A percentile compares a stretch with the other conserved stretches of the same genome.
These are phyloP conservation scores for Cerceris rybyensis DNA, from an alignment of 2,888 invertebrate genomes.

Conservation along the genomic window DNA sequence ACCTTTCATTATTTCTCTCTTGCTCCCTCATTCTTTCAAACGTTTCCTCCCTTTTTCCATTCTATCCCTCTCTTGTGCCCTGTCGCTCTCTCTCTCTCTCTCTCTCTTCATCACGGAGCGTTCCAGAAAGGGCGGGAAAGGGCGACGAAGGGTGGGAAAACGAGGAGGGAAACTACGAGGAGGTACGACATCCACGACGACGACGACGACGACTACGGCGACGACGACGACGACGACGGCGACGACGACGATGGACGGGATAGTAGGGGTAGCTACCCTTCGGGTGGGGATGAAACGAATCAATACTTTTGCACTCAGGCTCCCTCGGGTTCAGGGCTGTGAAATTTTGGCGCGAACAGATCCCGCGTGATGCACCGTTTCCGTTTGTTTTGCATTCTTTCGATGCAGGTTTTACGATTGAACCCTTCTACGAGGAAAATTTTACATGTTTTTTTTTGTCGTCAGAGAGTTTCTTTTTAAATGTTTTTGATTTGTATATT, in stretches of 20 bases:
- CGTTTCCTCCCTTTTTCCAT: not conserved
- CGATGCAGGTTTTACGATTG: too few species aligned
- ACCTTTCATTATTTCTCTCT: constrained; percentile 1
- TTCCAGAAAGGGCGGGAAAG: constrained; percentile 59
- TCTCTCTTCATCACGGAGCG: constrained; percentile 13
- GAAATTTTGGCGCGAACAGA: constrained; percentile 68
- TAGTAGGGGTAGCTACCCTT: constrained; percentile 39
- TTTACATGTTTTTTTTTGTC: too few species aligned
- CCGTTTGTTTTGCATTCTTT: not conserved
- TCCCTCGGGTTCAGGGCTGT: constrained; percentile 73
- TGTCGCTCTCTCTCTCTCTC: constrained; percentile 9
- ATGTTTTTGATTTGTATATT: too few species aligned
- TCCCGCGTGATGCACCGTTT: constrained; percentile 38
- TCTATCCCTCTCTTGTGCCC: not conserved
- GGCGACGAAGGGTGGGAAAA: constrained; percentile 52
- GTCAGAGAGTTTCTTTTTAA: too few species aligned
- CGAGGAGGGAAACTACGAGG: constrained; percentile 56
- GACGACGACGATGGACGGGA: constrained; percentile 39
- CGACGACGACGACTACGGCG: constrained; percentile 20
- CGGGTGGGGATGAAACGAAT: constrained; percentile 67
- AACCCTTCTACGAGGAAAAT: too few species aligned
- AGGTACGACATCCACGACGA: constrained; percentile 53
- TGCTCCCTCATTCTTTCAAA: constrained; percentile 15
- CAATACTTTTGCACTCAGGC: constrained; percentile 78
- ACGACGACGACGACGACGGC: constrained; percentile 33